Conservation (phyloP, 2,797 vertebrate species). For the Spatula versicolor region DNA sequence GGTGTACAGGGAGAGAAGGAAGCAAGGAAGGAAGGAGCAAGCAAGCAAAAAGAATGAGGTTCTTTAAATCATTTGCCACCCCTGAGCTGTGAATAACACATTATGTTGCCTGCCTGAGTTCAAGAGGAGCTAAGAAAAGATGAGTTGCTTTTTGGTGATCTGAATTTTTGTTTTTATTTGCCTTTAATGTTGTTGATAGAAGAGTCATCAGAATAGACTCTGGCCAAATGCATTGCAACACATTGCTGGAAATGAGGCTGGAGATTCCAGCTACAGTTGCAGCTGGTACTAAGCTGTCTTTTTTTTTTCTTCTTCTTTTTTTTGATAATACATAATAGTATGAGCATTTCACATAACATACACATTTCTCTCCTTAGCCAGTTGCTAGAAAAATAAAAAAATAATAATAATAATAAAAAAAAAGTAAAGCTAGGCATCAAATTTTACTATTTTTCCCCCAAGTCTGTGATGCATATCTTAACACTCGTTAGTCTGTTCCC, state of each 20-base stretch:
- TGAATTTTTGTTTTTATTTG: neutral
- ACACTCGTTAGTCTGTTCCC: neutral
- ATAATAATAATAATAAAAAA: neutral
- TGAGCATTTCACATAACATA: neutral
- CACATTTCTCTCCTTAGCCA: neutral
- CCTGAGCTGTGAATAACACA: rapidly evolving
- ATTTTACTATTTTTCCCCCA: neutral
- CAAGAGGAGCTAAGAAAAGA: neutral
- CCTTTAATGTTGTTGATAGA: neutral
- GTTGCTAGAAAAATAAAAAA: neutral
- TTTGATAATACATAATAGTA: too few relatives aligned
- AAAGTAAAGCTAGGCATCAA: neutral
- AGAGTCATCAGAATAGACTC: neutral
- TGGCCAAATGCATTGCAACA: neutral
- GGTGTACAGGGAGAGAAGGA: neutral
- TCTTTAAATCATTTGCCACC: neutral
- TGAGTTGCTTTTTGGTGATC: neutral
- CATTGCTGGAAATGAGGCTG: neutral
- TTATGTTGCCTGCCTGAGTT: neutral
- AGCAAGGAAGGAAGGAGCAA: neutral
- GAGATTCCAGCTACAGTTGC: neutral
- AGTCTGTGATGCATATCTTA: neutral
- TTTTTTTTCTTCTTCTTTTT: neutral
- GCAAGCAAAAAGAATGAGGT: neutral
- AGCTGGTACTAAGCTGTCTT: neutral